Base-by-base conservation (phyloP, 1,140 invertebrate genomes). In the Carposina sasakii region DNA sequence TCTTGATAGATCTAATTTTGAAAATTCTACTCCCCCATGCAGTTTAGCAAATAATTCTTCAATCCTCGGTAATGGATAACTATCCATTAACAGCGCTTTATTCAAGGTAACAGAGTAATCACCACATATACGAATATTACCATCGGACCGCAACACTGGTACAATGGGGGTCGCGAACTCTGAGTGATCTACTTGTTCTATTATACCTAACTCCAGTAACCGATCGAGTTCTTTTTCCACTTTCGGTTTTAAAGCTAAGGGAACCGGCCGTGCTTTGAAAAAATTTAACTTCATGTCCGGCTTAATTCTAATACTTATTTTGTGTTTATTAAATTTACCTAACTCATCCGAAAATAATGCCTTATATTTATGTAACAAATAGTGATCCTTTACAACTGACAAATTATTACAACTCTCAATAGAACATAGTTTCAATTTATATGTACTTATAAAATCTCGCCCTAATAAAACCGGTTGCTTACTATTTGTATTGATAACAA, bases 91-190 rank as follows among this genome's bases (percentile, higher is more conserved):
- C 21, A 50, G 43, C n/a, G 24, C 28, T 13, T 17, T 21, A 31
- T 50, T 50, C 26, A 50, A 24, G 8, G 48, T 50, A 13, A 50
- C 30, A 20, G 31, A 34, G 15, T 10, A 50, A 23, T 50, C 34
- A 8, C 3, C 34, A 20, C 48, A 50, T 16, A 50, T 15, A 1
- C 48, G 3, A 23, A 50, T 16, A 24, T 20, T 20, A 2, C 48
- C 48, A 20, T 43, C 30, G 3, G 39, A 6, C 16, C 36, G 33
- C 16, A 3, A 1, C 9, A 19, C 39, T 2, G 22, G 8, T 2
- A 50, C 48, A 3, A 36, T n/a, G 9, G 48, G 28, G 2, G 47
- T 49, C 1, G 47, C 47, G 23, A 16, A 49, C 13, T 41, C 36
- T 2, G 36, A 28, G 19, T 3, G 9, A 2, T 42, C 48, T 1